Percentiles rank a stretch among this genome's conserved stretches.
Conservation (phyloP, 1,140 invertebrate genomes). For the Formica selysi region DNA sequence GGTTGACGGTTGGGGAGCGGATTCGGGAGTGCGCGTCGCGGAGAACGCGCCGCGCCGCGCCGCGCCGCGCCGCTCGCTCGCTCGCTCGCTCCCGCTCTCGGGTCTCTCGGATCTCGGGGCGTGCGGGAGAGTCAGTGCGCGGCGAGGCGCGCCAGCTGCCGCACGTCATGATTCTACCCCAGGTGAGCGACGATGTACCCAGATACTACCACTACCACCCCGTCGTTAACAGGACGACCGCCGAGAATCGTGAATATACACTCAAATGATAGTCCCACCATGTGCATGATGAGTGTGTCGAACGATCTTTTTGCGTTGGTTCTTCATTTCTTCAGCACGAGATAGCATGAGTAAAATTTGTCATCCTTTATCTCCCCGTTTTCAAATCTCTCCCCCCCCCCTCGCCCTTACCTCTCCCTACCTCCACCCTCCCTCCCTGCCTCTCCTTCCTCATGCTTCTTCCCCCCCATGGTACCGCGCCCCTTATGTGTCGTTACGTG, state of each 20-base stretch:
- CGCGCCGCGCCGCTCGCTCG: not conserved
- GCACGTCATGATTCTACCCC: slow-evolving; percentile 84
- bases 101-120: slow-evolving; percentile 39
- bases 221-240: slow-evolving; percentile 65
- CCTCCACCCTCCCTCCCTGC: not conserved
- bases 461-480: not conserved
- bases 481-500: slow-evolving; percentile 5
- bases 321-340: slow-evolving; percentile 33
- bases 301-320: slow-evolving; percentile 34
- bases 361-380: not conserved
- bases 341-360: slow-evolving; percentile 58
- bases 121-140: slow-evolving; percentile 83
- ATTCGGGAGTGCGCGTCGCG: slow-evolving; percentile 66
- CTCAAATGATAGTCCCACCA: slow-evolving; percentile 41
- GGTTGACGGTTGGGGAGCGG: slow-evolving; percentile 20
- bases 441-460: too few relatives aligned
- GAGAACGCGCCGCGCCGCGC: slow-evolving; percentile 65
- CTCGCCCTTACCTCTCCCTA: too few relatives aligned
- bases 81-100: slow-evolving; percentile 49
- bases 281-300: slow-evolving; percentile 48
- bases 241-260: slow-evolving; percentile 66
- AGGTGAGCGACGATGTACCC: slow-evolving; percentile 81
- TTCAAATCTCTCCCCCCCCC: too few relatives aligned
- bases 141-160: slow-evolving; percentile 85
- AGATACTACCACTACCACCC: slow-evolving; percentile 65